These are phyloP conservation scores for Octomys mimax DNA, from an alignment of 2,797 vertebrate species.

Conservation along the genomic window DNA sequence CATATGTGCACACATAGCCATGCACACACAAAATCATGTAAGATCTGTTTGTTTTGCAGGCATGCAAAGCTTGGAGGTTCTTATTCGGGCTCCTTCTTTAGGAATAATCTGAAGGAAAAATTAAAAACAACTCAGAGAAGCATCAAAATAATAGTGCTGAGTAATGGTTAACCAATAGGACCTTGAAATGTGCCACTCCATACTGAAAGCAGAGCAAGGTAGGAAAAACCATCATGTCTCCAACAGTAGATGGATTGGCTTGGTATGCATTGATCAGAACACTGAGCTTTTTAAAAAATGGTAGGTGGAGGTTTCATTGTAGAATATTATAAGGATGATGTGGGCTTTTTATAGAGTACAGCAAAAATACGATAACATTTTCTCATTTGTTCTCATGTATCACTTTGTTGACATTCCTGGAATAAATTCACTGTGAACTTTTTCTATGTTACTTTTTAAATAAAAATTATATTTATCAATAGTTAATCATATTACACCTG, in stretches of 20 bases:
- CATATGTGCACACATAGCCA: neutral
- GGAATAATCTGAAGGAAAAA: neutral
- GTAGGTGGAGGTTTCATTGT: fast-evolving
- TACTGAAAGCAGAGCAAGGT: neutral
- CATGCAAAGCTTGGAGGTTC: neutral
- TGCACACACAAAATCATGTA: neutral
- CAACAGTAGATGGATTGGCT: neutral
- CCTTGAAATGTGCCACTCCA: neutral
- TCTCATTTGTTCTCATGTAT: neutral
- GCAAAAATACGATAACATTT: neutral
- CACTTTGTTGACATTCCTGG: neutral
- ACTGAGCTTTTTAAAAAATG: neutral
- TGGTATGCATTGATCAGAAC: neutral
- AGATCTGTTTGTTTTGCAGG: neutral
- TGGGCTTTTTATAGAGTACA: neutral
- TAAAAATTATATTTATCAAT: neutral
- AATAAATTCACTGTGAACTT: neutral
- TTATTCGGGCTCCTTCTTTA: neutral
- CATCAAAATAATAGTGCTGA: neutral
- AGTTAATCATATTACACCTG: neutral
- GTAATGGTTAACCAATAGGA: neutral
- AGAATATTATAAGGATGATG: neutral
- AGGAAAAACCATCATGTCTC: neutral
- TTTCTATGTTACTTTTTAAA: neutral
- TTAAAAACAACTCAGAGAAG: neutral